These are phyloP conservation scores for Rattus norvegicus DNA, from an alignment of 2,113 vertebrate species.

Conservation along the genomic window GRCr8 NC_086021.1:97451501-97452000, in stretches of 20 bases:
- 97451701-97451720: slow-evolving; percentile 83
- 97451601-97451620: slow-evolving; percentile 48
- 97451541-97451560: slow-evolving; percentile 3
- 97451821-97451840: slow-evolving; percentile 76
- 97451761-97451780: slow-evolving; percentile 72
- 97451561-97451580: neutral
- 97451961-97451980: slow-evolving; percentile 23
- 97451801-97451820: slow-evolving; percentile 65
- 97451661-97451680: slow-evolving; percentile 70
- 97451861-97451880: slow-evolving; percentile 77
- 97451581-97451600: neutral
- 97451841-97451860: slow-evolving; percentile 71
- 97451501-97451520: neutral
- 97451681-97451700: slow-evolving; percentile 79
- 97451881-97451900: slow-evolving; percentile 79
- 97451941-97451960: neutral
- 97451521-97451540: slow-evolving; percentile 21
- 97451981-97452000: slow-evolving; percentile 54
- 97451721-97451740: slow-evolving; percentile 84
- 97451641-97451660: slow-evolving; percentile 76
- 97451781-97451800: slow-evolving; percentile 72
- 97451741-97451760: slow-evolving; percentile 76
- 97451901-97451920: slow-evolving; percentile 75
- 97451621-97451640: slow-evolving; percentile 79
- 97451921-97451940: slow-evolving; percentile 45